Conservation (phyloP, 2,888 invertebrate species). For the Lasioglossum figueresi region DNA sequence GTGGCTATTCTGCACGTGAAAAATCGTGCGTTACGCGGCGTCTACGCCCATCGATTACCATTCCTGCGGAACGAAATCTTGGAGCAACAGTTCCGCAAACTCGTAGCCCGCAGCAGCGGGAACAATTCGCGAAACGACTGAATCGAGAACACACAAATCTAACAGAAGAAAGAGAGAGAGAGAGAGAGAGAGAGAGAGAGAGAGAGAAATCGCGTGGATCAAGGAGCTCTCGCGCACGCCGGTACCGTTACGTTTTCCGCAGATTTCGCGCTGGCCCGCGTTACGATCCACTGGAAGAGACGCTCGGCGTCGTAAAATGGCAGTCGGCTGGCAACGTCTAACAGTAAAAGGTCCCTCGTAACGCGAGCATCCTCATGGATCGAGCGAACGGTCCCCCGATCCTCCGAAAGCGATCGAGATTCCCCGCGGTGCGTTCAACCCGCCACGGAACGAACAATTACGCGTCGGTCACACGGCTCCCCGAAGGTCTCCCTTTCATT, state of each 20-base stretch:
- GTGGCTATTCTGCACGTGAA: conserved; percentile 3
- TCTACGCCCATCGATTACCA: conserved; percentile 11
- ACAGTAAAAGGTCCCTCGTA: conserved; percentile 52
- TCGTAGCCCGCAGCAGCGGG: background rate
- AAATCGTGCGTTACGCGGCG: background rate
- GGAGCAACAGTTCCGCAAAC: background rate
- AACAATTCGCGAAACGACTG: background rate
- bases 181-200: background rate
- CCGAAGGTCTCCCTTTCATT: conserved; percentile 43
- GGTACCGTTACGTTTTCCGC: conserved; percentile 50
- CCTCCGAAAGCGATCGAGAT: conserved; percentile 43
- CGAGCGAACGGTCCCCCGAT: conserved; percentile 28
- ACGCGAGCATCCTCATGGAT: conserved; percentile 44
- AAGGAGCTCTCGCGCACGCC: background rate
- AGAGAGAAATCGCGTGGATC: background rate
- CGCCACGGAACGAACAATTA: conserved; percentile 28
- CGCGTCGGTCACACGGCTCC: background rate
- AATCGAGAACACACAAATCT: background rate
- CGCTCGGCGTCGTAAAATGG: conserved; percentile 42
- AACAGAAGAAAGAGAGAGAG: background rate
- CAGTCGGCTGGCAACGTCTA: conserved; percentile 28
- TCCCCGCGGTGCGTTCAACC: conserved; percentile 50
- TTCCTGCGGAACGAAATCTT: conserved; percentile 1
- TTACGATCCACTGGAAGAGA: conserved; percentile 42
- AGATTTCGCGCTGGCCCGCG: conserved; percentile 47